Base-by-base conservation (phyloP, 2,888 invertebrate species). In the Drosophila lutescens region DNA sequence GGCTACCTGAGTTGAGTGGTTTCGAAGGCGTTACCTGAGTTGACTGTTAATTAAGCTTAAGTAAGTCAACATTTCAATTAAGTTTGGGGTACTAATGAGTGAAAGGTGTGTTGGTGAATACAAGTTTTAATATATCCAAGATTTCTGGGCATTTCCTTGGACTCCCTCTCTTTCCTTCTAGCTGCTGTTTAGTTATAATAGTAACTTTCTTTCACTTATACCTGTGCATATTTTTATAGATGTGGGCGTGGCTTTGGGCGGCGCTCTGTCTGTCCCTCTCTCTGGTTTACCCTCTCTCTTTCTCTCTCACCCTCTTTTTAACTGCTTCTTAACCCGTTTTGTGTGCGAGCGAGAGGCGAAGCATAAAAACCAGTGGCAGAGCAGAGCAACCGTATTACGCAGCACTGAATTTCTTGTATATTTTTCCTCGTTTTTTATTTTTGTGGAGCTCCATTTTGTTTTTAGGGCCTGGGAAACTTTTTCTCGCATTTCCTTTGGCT, bases 341-440 rank as follows among this genome's bases (percentile, higher is more conserved):
- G 60, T 57, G 43, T 61, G 55, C 54, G 20, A 55, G 43, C 50
- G 71, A 43, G 49, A 60, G 26, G 36, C 46, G 53, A 44, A 63
- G 23, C 68, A 58, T 75, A 61, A 86, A 90, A 82, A 88, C 90
- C 90, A 85, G 84, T 85, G 83, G 90, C 79, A 82, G 80, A 77
- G 71, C 81, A 60, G 61, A 73, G 83, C 90, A 88, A 80, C 90
- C 86, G 88, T 85, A 69, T 90, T 90, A 90, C 90, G 90, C 90
- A 80, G 79, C 58, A 76, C 86, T 76, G 78, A 67, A 73, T 86
- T 77, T 77, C 70, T 62, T 54, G 47, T n/a, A 34, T 62, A 41
- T 54, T 34, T 76, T 17, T 60, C 34, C 41, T 63, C 40, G 10
- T 4, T 34, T 34, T 51, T 38, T 43, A 47, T 34, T 49, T 43